Evolutionary conservation across 2,113 vertebrate species (phyloP), one percentile per base, ranked within the genome.

Genomic region (Chaenocephalus aceratus): DNA sequence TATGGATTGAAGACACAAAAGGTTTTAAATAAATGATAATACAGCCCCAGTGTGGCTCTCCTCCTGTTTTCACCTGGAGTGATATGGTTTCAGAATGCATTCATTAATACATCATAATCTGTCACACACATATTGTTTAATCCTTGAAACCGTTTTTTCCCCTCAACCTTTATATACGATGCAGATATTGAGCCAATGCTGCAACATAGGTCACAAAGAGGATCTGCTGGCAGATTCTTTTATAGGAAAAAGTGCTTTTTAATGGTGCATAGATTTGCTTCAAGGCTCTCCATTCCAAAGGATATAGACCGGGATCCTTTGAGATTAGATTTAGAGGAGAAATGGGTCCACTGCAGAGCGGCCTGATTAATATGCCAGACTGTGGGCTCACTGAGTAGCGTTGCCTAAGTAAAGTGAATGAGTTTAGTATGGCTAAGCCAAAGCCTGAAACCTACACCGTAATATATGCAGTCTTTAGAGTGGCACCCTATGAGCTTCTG

Each of bases 331-430:
- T 78, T 72, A 63, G 46, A 61, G 56, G 49, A 63, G 34, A 63
- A 67, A 68, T 60, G 51, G 65, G 23, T 75, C 60, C 49, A 58
- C 49, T 71, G 68, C 44, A 2, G 60, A 56, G 65, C 49, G 46
- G 59, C 58, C 77, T 74, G 64, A 80, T 87, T 71, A 71, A 69
- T 71, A 80, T 84, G 72, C 73, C 69, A 75, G 73, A 74, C 77
- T 36, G 73, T 68, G 54, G 68, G 13, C 76, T 73, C 23, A 77
- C 73, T 30, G 26, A 65, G 68, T 49, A 53, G 23, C 13, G 4
- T 53, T 79, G 70, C 56, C 23, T 51, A 65, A 65, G 73, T 60
- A 54, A 72, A 81, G 60, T 80, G 77, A 78, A 54, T 75, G 74
- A 81, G 77, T 61, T 64, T 77, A 64, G 61, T 48, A 52, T 52